phyloP scores from a whole-genome alignment of 2,113 vertebrate species.

The Chionomys nivalis region DNA sequence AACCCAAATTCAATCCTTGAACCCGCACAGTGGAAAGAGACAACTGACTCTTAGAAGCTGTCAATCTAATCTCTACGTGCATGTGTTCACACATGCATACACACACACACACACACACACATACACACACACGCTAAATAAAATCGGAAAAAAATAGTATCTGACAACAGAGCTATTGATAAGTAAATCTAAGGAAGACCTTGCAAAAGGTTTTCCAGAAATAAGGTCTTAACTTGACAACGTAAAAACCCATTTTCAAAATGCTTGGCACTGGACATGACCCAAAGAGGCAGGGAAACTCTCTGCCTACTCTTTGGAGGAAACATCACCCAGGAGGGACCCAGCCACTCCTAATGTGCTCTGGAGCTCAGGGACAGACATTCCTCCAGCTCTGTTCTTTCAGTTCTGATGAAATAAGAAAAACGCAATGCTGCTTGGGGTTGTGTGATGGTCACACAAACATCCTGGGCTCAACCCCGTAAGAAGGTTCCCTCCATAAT shows the following conservation, averaged over 20 bases:
- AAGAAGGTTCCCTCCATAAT: background rate
- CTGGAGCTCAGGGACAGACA: background rate
- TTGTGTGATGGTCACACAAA: background rate
- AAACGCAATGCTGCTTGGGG: background rate
- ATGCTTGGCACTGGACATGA: background rate
- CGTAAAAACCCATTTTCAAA: background rate
- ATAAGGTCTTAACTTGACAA: background rate
- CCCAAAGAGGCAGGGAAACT: background rate
- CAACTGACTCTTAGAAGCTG: background rate
- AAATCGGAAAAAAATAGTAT: background rate
- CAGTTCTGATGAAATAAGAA: background rate
- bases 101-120: background rate
- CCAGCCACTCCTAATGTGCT: background rate
- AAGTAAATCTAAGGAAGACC: slow-evolving; percentile 9
- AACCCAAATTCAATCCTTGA: background rate
- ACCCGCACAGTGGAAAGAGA: background rate
- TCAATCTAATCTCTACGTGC: background rate
- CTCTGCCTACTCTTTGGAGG: background rate
- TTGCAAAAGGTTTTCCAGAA: background rate
- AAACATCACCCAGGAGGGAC: background rate
- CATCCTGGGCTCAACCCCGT: background rate
- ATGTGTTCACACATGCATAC: rapidly evolving
- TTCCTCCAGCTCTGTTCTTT: background rate
- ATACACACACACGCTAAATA: background rate
- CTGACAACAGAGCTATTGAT: background rate